phyloP scores from a whole-genome alignment of 2,888 invertebrate genomes.

The Augiades crinisus region DNA sequence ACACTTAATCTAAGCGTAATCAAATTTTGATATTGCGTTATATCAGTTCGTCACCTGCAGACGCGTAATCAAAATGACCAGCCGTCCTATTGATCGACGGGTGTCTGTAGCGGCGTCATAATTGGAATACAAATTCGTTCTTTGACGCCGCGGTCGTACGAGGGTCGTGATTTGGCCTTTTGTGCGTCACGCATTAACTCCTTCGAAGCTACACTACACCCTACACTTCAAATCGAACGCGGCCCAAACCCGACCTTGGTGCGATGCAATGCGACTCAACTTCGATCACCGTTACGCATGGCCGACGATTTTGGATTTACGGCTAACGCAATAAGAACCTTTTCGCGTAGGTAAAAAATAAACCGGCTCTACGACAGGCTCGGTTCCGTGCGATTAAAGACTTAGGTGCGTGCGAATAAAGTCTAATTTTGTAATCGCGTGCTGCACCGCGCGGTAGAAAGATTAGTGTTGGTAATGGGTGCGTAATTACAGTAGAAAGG shows the following conservation, averaged over 20 bases:
- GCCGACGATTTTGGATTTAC: constrained; percentile 60
- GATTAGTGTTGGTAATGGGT: constrained; percentile 75
- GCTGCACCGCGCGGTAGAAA: constrained; percentile 42
- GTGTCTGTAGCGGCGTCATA: constrained; percentile 59
- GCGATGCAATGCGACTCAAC: constrained; percentile 30
- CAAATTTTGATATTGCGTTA: background rate
- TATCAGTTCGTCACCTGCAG: constrained; percentile 9
- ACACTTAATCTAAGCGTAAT: background rate
- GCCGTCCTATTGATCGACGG: constrained; percentile 44
- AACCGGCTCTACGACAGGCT: constrained; percentile 20
- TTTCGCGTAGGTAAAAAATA: constrained; percentile 51
- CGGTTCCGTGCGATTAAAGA: constrained; percentile 26
- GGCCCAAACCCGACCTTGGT: constrained; percentile 47
- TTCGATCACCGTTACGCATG: constrained; percentile 33
- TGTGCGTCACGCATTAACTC: constrained; percentile 80
- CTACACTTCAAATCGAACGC: constrained; percentile 38
- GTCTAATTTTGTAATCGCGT: constrained; percentile 40
- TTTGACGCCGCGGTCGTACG: constrained; percentile 64
- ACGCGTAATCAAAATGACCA: constrained; percentile 31
- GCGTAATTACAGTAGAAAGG: constrained; percentile 79
- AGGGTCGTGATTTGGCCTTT: constrained; percentile 79
- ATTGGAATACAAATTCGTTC: constrained; percentile 80
- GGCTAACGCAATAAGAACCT: constrained; percentile 60
- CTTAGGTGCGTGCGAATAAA: constrained; percentile 42
- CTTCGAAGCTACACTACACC: constrained; percentile 68